Base-by-base conservation (phyloP, 2,888 invertebrate species). In the Ceriagrion tenellum region DNA sequence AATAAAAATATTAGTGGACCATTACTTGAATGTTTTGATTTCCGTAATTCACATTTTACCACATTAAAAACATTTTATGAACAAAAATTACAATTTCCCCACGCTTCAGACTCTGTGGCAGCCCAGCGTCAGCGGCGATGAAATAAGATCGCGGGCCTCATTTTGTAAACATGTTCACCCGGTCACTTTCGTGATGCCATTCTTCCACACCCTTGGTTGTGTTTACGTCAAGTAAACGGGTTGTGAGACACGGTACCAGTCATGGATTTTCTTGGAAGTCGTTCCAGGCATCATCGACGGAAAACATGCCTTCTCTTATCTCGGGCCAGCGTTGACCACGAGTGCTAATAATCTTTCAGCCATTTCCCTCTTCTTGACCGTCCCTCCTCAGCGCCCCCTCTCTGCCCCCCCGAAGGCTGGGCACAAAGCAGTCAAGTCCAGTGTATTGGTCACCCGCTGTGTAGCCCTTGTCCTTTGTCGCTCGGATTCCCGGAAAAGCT, bases 241-340 rank as follows among this genome's bases (percentile, higher is more conserved):
- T 26, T 26, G 18, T 69, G 23, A 69, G 69, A 69, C 69, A 26
- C 69, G 1, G 23, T 23, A n/a, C 26, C 12, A 81, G 81, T 81
- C 81, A 81, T 35, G 81, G 81, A 81, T 81, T 81, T 81, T 81
- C 81, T 81, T 30, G 81, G 81, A 81, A 81, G 35, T 81, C 81
- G 35, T 81, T 81, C 26, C 30, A 81, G 81, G 35, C 35, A 13
- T 81, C 81, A 35, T 81, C 81, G 18, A 16, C 35, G 12, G 81
- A 4, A 81, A 81, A 81, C 35, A 81, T 4, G 10, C 16, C 81
- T 35, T 30, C 81, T 35, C 30, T 81, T 81, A 81, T 81, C 81
- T 35, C 6, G 13, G 16, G 30, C 13, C 35, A 35, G 81, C 23
- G 10, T 81, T 81, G 81, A 35, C 35, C 35, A 3, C 35, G n/a